Evolutionary conservation across 2,888 invertebrate genomes (phyloP).

Genomic region (Arrhopalites spinosus): DNA sequence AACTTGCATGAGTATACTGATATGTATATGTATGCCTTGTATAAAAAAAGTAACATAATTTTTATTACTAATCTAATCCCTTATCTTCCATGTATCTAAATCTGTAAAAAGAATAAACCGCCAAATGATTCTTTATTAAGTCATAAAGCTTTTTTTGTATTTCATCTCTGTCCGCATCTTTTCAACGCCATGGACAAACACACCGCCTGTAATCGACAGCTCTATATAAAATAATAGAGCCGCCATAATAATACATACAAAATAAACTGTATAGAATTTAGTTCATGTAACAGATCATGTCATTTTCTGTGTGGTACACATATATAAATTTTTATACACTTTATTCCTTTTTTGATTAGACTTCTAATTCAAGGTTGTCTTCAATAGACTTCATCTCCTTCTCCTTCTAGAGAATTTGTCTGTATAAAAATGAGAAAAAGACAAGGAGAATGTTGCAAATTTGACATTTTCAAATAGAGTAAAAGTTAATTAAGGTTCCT

Average conservation of each 20-base stretch:
- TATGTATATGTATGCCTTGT: background rate
- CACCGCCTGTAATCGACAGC: background rate
- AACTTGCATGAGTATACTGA: background rate
- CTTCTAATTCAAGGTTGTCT: background rate
- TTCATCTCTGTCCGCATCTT: background rate
- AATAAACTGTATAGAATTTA: no score
- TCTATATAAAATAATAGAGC: no score
- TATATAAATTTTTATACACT: background rate
- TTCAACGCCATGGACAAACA: no score
- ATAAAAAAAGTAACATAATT: slow-evolving; percentile 10
- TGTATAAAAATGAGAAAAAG: no score
- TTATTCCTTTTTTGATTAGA: background rate
- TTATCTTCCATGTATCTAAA: slow-evolving; percentile 35
- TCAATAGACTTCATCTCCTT: background rate
- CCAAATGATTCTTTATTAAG: slow-evolving; percentile 30
- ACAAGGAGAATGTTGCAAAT: no score
- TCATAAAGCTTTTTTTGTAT: slow-evolving; percentile 18
- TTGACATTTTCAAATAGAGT: no score
- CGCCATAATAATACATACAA: no score
- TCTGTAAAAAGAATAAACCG: slow-evolving; percentile 32
- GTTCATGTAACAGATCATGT: no score
- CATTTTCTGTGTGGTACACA: no score
- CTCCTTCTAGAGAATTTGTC: background rate
- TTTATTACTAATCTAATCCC: slow-evolving; percentile 26
- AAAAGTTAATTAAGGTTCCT: no score